A percentile compares a stretch with the other conserved stretches of the same genome.
These are phyloP conservation scores for Lontra canadensis DNA, from an alignment of 2,113 vertebrate genomes.

Conservation along the genomic window DNA sequence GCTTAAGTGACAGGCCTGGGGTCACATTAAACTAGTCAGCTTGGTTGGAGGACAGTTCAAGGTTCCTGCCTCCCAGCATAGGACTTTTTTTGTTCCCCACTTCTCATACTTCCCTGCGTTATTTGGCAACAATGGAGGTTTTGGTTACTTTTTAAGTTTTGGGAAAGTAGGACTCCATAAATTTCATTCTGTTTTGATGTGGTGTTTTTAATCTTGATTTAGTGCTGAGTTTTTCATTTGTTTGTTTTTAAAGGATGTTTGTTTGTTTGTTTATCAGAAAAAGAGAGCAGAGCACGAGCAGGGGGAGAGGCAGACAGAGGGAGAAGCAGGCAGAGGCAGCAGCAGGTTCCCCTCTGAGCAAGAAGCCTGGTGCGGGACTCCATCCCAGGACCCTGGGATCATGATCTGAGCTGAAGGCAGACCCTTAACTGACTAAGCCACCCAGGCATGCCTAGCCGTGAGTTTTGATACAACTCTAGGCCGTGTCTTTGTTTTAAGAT, in stretches of 20 bases:
- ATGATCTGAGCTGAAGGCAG: no score
- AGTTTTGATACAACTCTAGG: not conserved
- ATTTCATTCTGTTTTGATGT: not conserved
- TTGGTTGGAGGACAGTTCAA: not conserved
- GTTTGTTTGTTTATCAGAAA: no score
- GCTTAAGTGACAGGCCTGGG: not conserved
- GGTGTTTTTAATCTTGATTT: not conserved
- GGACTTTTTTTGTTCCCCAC: not conserved
- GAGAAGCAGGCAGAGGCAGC: not conserved
- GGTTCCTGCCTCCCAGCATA: not conserved
- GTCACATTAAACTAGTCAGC: not conserved
- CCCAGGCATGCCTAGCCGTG: not conserved
- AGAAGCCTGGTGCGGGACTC: no score
- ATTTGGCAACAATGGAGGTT: not conserved
- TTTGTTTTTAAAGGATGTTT: not conserved
- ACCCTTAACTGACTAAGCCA: no score
- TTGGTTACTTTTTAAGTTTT: not conserved
- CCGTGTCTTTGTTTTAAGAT: not conserved
- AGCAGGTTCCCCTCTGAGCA: not conserved
- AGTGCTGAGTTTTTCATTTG: not conserved
- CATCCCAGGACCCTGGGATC: no score
- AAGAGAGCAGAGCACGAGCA: not conserved
- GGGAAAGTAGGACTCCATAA: not conserved
- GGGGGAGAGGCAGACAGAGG: not conserved
- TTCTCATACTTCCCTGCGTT: not conserved